Evolutionary conservation across 2,797 vertebrate genomes (phyloP).

Genomic region (Paramormyrops hopkinsi): DNA sequence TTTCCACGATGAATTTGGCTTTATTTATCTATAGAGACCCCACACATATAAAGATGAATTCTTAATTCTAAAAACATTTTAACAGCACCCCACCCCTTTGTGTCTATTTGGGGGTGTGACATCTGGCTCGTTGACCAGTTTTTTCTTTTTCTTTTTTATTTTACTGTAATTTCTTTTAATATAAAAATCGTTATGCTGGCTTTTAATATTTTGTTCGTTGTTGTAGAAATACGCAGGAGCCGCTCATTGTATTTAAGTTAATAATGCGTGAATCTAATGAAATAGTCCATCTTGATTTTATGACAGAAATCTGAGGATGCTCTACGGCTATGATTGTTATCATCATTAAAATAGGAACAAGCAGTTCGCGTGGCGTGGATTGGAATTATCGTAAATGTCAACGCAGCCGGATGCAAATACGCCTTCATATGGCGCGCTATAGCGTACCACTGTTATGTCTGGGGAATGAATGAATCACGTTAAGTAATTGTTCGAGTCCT

Average conservation of each 20-base stretch:
- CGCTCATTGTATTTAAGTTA: constrained; percentile 44
- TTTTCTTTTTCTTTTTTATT: neutral
- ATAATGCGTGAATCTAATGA: constrained; percentile 32
- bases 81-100: constrained; percentile 43
- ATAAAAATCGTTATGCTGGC: neutral
- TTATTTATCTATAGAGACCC: neutral
- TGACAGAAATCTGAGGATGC: neutral
- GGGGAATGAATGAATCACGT: constrained; percentile 34
- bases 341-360: constrained; percentile 1
- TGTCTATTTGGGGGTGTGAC: constrained; percentile 49
- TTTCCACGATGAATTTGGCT: neutral
- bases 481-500: constrained; percentile 45
- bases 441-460: neutral
- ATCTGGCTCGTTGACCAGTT: constrained; percentile 19
- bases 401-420: neutral
- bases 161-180: neutral
- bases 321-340: neutral
- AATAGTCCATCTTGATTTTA: constrained; percentile 10
- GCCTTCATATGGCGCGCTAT: neutral
- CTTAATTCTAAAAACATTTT: constrained; percentile 14
- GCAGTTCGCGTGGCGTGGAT: neutral
- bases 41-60: neutral
- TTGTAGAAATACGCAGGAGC: constrained; percentile 21
- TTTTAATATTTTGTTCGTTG: neutral
- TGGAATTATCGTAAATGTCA: neutral